phyloP scores from a whole-genome alignment of 2,888 invertebrate genomes.

The Plebejus anna region DNA sequence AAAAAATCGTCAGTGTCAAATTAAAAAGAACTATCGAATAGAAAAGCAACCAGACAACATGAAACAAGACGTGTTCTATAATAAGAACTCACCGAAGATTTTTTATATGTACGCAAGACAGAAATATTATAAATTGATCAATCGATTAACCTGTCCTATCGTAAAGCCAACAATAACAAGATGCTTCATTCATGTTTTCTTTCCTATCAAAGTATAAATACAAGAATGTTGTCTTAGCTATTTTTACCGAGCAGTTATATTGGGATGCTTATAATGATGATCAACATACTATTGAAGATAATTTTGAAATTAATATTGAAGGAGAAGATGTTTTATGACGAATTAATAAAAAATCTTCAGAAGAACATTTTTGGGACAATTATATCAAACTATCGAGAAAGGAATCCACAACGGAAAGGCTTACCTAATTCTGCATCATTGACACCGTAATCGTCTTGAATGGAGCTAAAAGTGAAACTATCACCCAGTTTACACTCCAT shows the following conservation, averaged over 20 bases:
- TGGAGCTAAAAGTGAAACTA: constrained; percentile 27
- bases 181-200: constrained; percentile 9
- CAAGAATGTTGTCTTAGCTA: neutral
- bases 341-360: neutral
- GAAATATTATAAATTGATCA: constrained; percentile 1
- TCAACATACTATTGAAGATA: neutral
- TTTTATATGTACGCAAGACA: neutral
- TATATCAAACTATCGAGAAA: neutral
- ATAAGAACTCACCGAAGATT: neutral
- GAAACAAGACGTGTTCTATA: neutral
- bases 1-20: too few species aligned
- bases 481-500: constrained; percentile 27
- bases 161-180: constrained; percentile 1
- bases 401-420: constrained; percentile 9
- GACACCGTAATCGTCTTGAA: constrained; percentile 24
- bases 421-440: constrained; percentile 18
- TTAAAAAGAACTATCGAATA: too few species aligned
- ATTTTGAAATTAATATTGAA: neutral
- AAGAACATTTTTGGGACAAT: neutral
- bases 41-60: neutral
- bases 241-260: constrained; percentile 3
- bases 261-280: neutral
- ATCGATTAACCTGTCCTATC: neutral
- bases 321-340: neutral
- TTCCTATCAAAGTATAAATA: neutral